These are phyloP conservation scores for Gulo gulo DNA, from an alignment of 2,113 vertebrate genomes.

Conservation along the genomic window DNA sequence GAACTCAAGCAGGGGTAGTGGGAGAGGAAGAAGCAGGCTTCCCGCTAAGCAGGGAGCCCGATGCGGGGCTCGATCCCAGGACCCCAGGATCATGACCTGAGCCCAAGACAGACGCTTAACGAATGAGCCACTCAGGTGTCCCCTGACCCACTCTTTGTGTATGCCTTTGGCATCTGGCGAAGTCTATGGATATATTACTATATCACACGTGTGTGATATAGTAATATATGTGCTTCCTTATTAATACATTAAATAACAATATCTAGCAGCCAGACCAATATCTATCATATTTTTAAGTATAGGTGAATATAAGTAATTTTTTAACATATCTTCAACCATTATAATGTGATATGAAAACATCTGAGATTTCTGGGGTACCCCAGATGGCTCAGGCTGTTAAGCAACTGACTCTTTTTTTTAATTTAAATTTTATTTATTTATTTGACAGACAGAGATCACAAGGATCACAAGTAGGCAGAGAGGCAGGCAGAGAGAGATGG, in stretches of 20 bases:
- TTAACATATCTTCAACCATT: background rate
- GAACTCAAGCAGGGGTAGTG: no score
- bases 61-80: no score
- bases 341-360: background rate
- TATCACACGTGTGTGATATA: background rate
- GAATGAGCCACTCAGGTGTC: no score
- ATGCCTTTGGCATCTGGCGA: background rate
- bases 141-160: background rate
- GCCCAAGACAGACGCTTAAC: no score
- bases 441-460: no score
- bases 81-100: no score
- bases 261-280: conserved; percentile 21
- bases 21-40: no score
- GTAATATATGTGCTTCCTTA: conserved; percentile 8
- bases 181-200: no score
- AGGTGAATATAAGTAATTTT: background rate
- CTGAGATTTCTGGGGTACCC: background rate
- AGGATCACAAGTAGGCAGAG: no score
- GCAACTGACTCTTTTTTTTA: background rate
- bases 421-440: no score
- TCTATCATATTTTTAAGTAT: conserved; percentile 17
- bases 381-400: background rate
- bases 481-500: no score
- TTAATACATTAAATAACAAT: background rate
- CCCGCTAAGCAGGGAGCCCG: no score